Evolutionary conservation across 2,888 invertebrate genomes (phyloP).

Genomic region (Sylvicola fuscatus): DNA sequence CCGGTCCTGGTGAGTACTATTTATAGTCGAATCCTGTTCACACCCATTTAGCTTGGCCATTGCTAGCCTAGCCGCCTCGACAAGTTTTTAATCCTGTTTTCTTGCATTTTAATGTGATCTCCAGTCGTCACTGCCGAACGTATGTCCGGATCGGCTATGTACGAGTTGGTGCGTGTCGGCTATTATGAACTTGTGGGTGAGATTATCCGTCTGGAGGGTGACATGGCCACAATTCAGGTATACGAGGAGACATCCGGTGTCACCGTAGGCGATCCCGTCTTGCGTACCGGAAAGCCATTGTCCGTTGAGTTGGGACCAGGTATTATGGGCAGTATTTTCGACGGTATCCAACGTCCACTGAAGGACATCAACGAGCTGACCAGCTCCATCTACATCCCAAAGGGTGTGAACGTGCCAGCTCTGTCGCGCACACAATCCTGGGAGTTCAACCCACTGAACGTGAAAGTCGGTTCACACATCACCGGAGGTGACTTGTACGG

Average conservation of each 20-base stretch:
- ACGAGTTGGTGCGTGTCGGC: conserved; percentile 97
- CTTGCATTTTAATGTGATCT: conserved; percentile 7
- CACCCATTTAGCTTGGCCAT: too few relatives aligned
- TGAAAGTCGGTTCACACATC: conserved; percentile 90
- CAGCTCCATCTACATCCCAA: conserved; percentile 96
- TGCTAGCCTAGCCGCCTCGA: too few relatives aligned
- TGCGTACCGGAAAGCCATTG: conserved; percentile 94
- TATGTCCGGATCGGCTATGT: conserved; percentile 99
- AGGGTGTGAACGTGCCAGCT: conserved; percentile 91
- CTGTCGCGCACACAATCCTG: conserved; percentile 61
- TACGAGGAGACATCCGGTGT: conserved; percentile 95
- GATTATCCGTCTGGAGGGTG: conserved; percentile 98
- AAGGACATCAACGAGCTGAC: conserved; percentile 90
- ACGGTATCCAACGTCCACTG: conserved; percentile 97
- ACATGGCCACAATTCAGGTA: conserved; percentile 99
- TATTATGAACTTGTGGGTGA: conserved; percentile 97
- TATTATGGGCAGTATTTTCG: conserved; percentile 98
- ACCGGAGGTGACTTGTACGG: conserved; percentile 97
- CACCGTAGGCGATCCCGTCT: conserved; percentile 96
- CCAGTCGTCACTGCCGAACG: conserved; percentile 96
- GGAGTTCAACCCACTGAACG: conserved; percentile 79
- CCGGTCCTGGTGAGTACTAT: conserved; percentile 68
- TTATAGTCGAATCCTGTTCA: background rate
- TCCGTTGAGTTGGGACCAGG: conserved; percentile 98
- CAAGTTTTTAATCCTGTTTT: background rate